Evolutionary conservation across 2,113 vertebrate species (phyloP).

Genomic region (Serilophus lunatus): DNA sequence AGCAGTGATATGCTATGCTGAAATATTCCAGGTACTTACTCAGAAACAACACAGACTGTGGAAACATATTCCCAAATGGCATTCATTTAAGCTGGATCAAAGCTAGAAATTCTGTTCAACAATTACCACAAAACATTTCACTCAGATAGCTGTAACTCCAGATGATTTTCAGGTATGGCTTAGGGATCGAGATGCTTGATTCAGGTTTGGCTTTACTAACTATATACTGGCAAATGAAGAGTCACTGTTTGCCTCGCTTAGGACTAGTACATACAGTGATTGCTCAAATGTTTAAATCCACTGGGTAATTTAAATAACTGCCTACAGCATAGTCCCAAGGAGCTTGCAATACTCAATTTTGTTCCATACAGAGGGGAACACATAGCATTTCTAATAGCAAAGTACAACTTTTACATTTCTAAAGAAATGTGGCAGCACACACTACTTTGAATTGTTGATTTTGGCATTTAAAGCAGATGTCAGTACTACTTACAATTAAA

Average conservation of each 20-base stretch:
- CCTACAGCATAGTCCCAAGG: not conserved
- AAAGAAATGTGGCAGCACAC: not conserved
- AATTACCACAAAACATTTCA: not conserved
- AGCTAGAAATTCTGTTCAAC: not conserved
- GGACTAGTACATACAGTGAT: not conserved
- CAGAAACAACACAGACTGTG: not conserved
- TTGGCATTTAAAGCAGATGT: constrained; percentile 31
- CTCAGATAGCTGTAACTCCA: not conserved
- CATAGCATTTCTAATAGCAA: constrained; percentile 28
- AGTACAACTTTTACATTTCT: not conserved
- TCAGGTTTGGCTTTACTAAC: not conserved
- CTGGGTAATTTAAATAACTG: constrained; percentile 32
- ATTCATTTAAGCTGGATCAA: not conserved
- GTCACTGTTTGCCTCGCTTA: not conserved
- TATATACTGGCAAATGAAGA: not conserved
- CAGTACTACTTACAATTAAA: not conserved
- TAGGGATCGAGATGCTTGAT: not conserved
- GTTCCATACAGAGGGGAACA: not conserved
- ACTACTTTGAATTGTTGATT: constrained; percentile 12
- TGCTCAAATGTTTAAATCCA: not conserved
- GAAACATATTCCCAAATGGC: not conserved
- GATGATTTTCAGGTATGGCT: not conserved
- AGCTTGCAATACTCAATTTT: not conserved
- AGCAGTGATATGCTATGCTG: not conserved
- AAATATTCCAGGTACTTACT: not conserved